These are phyloP conservation scores for Podabrus alpinus DNA, from an alignment of 2,888 invertebrate species.

Conservation along the genomic window DNA sequence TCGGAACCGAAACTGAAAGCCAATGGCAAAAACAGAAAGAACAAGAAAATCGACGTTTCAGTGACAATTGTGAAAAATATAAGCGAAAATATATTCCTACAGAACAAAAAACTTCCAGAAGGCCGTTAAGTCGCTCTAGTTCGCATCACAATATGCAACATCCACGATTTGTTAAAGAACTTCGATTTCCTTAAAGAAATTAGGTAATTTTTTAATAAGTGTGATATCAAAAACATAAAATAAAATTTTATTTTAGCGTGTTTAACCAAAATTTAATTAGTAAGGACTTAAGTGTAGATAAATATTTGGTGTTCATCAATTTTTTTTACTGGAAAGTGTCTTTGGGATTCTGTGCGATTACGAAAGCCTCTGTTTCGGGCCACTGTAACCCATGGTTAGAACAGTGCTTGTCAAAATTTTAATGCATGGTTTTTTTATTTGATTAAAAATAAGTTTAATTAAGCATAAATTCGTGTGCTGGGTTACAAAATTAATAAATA, in stretches of 20 bases:
- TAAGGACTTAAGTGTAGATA: not conserved
- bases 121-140: slow-evolving; percentile 55
- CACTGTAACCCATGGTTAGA: not conserved
- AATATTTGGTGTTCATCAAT: not conserved
- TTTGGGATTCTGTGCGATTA: not conserved
- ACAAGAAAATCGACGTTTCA: slow-evolving; percentile 34
- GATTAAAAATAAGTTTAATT: not conserved
- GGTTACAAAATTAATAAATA: not conserved
- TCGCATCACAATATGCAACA: slow-evolving; percentile 69
- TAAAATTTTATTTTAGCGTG: not conserved
- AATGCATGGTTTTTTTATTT: not conserved
- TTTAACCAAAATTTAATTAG: not conserved
- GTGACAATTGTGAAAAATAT: slow-evolving; percentile 40
- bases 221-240: not conserved
- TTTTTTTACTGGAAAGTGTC: not conserved
- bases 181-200: slow-evolving; percentile 60
- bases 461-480: not conserved
- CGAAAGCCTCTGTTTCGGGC: not conserved
- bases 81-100: slow-evolving; percentile 57
- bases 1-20: slow-evolving; percentile 65
- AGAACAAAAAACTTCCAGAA: slow-evolving; percentile 54
- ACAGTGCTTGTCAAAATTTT: not conserved
- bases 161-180: slow-evolving; percentile 66
- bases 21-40: slow-evolving; percentile 57
- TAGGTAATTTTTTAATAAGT: slow-evolving; percentile 2